A percentile compares a stretch with the other conserved stretches of the same genome.
phyloP scores from a whole-genome alignment of 2,113 vertebrate species.

The Malurus cyaneus region DNA sequence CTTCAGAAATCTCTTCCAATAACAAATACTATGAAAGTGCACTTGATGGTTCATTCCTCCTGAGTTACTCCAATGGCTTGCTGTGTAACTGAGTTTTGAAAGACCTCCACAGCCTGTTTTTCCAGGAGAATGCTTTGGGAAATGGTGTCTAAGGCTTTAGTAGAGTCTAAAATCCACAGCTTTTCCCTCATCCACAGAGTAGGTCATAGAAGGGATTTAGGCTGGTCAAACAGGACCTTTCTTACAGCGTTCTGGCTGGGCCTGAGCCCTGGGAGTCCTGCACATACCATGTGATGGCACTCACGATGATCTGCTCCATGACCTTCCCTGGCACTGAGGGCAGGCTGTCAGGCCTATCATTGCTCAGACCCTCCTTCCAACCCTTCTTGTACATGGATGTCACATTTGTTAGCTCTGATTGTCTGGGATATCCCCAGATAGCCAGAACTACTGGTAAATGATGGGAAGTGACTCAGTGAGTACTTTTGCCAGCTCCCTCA shows the following conservation, averaged over 20 bases:
- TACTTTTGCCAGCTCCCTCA: neutral
- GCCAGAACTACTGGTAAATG: neutral
- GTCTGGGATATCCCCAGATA: neutral
- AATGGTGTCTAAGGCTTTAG: neutral
- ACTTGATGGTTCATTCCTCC: neutral
- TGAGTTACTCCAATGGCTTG: neutral
- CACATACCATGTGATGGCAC: rapidly evolving
- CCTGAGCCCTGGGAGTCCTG: neutral
- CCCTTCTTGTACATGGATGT: neutral
- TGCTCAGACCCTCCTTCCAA: rapidly evolving
- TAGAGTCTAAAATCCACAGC: neutral
- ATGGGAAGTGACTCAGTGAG: neutral
- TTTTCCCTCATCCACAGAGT: neutral
- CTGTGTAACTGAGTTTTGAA: neutral
- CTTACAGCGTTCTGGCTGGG: neutral
- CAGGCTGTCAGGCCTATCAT: neutral
- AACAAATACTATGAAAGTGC: neutral
- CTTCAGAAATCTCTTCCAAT: neutral
- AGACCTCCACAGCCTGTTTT: neutral
- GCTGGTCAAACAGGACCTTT: neutral
- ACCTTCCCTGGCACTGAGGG: neutral
- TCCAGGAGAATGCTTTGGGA: neutral
- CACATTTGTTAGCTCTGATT: neutral
- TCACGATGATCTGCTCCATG: neutral
- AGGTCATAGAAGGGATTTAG: neutral